These are phyloP conservation scores for Caenorhabditis sp. DNA, from an alignment of 2,888 invertebrate genomes.

Conservation along the genomic window DNA sequence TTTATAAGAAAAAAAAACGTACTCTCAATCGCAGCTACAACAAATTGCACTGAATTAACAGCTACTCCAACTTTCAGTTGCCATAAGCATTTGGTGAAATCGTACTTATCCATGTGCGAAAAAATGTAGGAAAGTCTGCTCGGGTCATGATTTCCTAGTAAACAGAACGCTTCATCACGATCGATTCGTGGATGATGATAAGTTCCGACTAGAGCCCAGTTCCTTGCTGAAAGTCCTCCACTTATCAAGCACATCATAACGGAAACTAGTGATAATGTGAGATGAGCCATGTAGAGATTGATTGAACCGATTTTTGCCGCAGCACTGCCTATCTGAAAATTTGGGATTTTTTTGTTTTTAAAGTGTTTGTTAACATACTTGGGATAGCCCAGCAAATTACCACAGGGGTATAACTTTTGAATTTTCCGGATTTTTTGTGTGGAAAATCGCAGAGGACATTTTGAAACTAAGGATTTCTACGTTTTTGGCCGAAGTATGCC, in stretches of 20 bases:
- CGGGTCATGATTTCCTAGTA: constrained; percentile 66
- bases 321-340: constrained; percentile 48
- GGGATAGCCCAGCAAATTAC: too few relatives aligned
- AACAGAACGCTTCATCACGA: constrained; percentile 64
- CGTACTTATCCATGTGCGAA: constrained; percentile 66
- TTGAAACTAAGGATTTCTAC: too few relatives aligned
- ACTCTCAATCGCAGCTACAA: constrained; percentile 60
- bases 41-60: constrained; percentile 67
- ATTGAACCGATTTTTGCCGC: constrained; percentile 59
- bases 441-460: too few relatives aligned
- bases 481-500: too few relatives aligned
- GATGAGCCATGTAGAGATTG: constrained; percentile 66
- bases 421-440: too few relatives aligned
- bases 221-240: constrained; percentile 58
- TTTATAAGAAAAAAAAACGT: not conserved
- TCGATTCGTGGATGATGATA: constrained; percentile 65
- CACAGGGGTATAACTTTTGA: too few relatives aligned
- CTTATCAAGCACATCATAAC: constrained; percentile 64
- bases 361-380: too few relatives aligned
- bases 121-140: constrained; percentile 66
- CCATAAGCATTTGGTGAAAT: constrained; percentile 60
- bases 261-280: constrained; percentile 66
- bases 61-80: constrained; percentile 66
- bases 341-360: too few relatives aligned
- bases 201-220: constrained; percentile 61